Percentiles rank a stretch among this genome's conserved stretches.
phyloP scores from a whole-genome alignment of 2,888 invertebrate genomes.

The Drosophila koepferae region DNA sequence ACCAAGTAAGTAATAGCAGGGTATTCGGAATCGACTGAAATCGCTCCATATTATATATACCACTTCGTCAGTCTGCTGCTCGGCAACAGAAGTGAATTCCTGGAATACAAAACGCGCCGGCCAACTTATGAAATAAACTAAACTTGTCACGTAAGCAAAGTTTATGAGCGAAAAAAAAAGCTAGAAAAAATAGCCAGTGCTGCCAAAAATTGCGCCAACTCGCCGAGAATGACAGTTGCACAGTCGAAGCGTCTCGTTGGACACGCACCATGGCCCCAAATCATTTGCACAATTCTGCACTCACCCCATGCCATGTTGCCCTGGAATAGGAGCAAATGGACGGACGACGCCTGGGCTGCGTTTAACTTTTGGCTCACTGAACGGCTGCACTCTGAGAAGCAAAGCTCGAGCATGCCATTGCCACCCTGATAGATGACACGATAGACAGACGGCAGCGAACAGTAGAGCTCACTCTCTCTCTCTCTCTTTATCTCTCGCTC shows the following conservation, averaged over 20 bases:
- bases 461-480: conserved; percentile 13
- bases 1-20: neutral
- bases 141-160: conserved; percentile 81
- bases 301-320: conserved; percentile 1
- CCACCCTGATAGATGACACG: conserved; percentile 70
- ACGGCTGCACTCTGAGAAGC: conserved; percentile 35
- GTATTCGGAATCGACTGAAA: neutral
- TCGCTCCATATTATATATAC: neutral
- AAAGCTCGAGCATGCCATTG: conserved; percentile 32
- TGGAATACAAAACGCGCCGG: conserved; percentile 53
- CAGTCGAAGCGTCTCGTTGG: conserved; percentile 67
- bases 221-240: conserved; percentile 46
- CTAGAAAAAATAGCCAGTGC: conserved; percentile 41
- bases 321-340: conserved; percentile 11
- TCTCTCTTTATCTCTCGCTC: conserved; percentile 1
- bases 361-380: conserved; percentile 64
- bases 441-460: conserved; percentile 61
- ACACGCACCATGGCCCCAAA: conserved; percentile 76
- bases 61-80: neutral
- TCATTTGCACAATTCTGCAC: conserved; percentile 59
- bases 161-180: conserved; percentile 72
- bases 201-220: conserved; percentile 51
- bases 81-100: conserved; percentile 6
- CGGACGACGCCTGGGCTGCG: conserved; percentile 40
- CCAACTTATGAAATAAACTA: conserved; percentile 76